Percentiles rank a stretch among this genome's conserved stretches.
Conservation (phyloP, 2,797 vertebrate genomes). For the Streptopelia turtur region DNA sequence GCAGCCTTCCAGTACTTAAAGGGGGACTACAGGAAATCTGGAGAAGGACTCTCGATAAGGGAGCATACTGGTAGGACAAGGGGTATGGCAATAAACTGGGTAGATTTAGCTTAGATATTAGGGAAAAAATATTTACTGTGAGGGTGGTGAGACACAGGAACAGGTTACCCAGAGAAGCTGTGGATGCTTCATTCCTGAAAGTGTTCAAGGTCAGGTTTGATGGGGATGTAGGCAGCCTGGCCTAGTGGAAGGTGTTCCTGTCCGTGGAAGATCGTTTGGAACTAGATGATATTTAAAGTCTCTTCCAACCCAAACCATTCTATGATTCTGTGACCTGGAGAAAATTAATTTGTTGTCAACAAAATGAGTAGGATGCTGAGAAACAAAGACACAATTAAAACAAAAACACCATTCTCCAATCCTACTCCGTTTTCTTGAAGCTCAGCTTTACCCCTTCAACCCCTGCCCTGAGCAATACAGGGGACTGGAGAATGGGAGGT, state of each 20-base stretch:
- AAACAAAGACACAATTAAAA: neutral
- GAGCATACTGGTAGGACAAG: rapidly evolving
- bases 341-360: neutral
- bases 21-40: too few relatives aligned
- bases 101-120: neutral
- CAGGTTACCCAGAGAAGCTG: neutral
- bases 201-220: neutral
- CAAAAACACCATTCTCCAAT: neutral
- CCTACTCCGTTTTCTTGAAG: neutral
- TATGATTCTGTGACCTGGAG: neutral
- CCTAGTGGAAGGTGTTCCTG: too few relatives aligned
- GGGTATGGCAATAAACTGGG: neutral
- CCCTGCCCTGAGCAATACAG: rapidly evolving
- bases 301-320: neutral
- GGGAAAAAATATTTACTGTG: neutral
- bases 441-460: neutral
- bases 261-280: too few relatives aligned
- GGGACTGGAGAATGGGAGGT: neutral
- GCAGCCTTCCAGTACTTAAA: too few relatives aligned
- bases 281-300: neutral
- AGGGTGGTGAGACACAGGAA: neutral
- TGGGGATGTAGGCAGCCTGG: neutral
- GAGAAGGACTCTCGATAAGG: neutral
- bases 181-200: too few relatives aligned
- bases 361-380: neutral